A percentile compares a stretch with the other conserved stretches of the same genome.
phyloP scores from a whole-genome alignment of 2,113 vertebrate genomes.

The Ranitomeya variabilis region DNA sequence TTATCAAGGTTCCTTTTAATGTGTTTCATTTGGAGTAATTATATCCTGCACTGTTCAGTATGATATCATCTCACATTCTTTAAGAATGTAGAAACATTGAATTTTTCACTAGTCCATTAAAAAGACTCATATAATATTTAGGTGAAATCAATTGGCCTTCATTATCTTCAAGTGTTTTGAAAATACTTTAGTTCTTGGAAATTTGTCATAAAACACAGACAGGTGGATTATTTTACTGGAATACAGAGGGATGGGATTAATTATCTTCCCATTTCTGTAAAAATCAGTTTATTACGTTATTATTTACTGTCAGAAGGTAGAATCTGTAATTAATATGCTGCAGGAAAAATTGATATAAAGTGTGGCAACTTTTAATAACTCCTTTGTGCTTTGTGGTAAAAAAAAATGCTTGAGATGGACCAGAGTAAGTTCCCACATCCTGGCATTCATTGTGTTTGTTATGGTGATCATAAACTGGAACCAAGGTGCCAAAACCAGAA shows the following conservation, averaged over 20 bases:
- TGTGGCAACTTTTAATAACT: no score
- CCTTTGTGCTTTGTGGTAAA: no score
- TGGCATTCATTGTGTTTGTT: no score
- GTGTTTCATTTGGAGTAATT: constrained; percentile 3
- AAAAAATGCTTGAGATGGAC: no score
- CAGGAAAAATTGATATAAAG: neutral
- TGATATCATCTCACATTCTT: constrained; percentile 28
- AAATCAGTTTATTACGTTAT: neutral
- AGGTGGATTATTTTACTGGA: neutral
- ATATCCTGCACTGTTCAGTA: neutral
- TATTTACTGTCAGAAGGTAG: neutral
- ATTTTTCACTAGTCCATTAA: neutral
- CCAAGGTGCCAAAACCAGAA: no score
- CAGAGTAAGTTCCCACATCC: neutral
- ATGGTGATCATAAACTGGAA: no score
- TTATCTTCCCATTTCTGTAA: neutral
- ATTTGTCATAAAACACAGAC: neutral
- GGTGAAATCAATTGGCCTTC: neutral
- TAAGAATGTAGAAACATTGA: neutral
- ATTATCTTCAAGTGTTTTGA: constrained; percentile 6
- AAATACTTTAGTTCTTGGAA: neutral
- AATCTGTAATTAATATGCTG: neutral
- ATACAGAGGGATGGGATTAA: neutral
- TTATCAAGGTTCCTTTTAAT: constrained; percentile 18
- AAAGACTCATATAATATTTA: neutral